Evolutionary conservation across 1,140 invertebrate species (phyloP), one percentile per base, ranked within the genome.

Genomic region (Sipha flava): DNA sequence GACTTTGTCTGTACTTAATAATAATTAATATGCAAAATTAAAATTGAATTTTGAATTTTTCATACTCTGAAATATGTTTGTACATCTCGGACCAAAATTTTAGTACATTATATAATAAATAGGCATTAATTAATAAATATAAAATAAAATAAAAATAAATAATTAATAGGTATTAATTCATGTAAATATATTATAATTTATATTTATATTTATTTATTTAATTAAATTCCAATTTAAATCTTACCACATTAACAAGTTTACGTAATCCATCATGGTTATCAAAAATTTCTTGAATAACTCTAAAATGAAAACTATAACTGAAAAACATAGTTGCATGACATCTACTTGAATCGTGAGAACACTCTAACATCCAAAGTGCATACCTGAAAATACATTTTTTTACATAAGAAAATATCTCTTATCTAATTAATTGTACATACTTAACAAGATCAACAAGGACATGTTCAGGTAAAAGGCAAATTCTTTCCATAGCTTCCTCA

Each of bases 291-390:
- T 98, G 85, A 82, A 97, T 94, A 0, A 95, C 90, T 83, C 93
- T 90, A 85, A 97, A 98, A 77, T 95, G 92, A 85, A 98, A 98
- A 7, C 94, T 93, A 75, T 97, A 88, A 0, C 94, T 93, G 85
- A 98, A 98, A 85, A 98, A 99, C 95, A 98, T 98, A 14, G 95
- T 95, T 1, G 96, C 95, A 86, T 98, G 95, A 84, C 95, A 97
- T 81, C 95, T 88, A 45, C 96, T 96, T 0, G 95, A 98, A 86
- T 97, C 94, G 84, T 99, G 96, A 26, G 95, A 97, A 83, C 95
- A 95, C 84, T 98, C 96, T 37, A 99, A 85, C 31, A 98, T 86
- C 96, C 96, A 98, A 1, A 98, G 85, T 0, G 93, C 92, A 85
- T 98, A 97, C 79, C 91, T 92, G 83, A n/a, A 85, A 85, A 80